A percentile compares a stretch with the other conserved stretches of the same genome.
These are phyloP conservation scores for Neogobius melanostomus DNA, from an alignment of 2,113 vertebrate genomes.

Conservation along the genomic window DNA sequence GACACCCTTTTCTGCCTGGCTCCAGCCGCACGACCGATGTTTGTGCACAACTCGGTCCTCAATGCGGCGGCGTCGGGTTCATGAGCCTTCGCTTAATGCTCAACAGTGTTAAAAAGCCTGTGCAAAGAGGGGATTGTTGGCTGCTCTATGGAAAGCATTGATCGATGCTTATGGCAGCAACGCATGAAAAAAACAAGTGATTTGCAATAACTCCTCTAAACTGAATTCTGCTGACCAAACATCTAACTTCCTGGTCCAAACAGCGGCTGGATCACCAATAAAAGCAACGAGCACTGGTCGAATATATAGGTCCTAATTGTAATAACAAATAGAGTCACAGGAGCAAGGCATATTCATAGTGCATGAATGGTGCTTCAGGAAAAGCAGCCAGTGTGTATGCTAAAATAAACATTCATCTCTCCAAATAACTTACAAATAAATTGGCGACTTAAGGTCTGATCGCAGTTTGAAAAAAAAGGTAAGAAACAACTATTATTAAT, in stretches of 20 bases:
- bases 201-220: background rate
- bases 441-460: no score
- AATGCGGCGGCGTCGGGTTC: conserved; percentile 22
- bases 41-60: conserved; percentile 13
- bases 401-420: no score
- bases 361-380: no score
- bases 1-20: conserved; percentile 57
- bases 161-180: background rate
- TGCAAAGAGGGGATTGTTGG: background rate
- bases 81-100: conserved; percentile 50
- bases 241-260: background rate
- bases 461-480: no score
- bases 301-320: no score
- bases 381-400: no score
- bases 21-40: conserved; percentile 29
- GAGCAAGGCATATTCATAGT: no score
- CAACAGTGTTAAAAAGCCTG: conserved; percentile 20
- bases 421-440: no score
- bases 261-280: no score
- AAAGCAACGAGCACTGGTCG: no score
- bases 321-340: no score
- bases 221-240: background rate
- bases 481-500: background rate
- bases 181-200: background rate
- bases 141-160: background rate